Evolutionary conservation across 2,797 vertebrate genomes (phyloP).

Genomic region (Tapera naevia): DNA sequence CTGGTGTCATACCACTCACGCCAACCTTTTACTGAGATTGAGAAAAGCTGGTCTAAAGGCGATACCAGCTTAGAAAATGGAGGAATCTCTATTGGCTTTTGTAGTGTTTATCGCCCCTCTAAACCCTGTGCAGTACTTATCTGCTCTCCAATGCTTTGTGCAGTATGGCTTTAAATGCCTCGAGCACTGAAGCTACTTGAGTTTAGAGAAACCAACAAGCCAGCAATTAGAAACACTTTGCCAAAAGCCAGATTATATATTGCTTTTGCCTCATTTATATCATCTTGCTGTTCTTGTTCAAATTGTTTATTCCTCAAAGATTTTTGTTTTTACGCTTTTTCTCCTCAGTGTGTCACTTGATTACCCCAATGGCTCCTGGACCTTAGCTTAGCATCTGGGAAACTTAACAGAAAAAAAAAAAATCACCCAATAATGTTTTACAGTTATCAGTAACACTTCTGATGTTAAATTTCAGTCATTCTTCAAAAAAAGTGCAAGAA

Average conservation of each 20-base stretch:
- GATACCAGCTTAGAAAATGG: not conserved
- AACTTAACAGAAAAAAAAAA: not conserved
- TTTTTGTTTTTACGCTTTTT: not conserved
- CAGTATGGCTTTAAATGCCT: constrained; percentile 27
- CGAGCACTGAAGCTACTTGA: not conserved
- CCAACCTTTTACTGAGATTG: not conserved
- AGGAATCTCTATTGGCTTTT: not conserved
- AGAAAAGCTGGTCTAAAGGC: not conserved
- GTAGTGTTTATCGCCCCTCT: not conserved
- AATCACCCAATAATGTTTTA: not conserved
- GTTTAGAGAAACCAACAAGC: not conserved
- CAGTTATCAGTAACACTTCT: not conserved
- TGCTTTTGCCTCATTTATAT: constrained; percentile 26
- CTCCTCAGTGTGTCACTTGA: not conserved
- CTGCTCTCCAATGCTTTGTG: not conserved
- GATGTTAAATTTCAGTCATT: constrained; percentile 36
- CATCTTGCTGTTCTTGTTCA: not conserved
- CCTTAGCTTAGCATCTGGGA: not conserved
- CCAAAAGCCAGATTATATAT: constrained; percentile 3
- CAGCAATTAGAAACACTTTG: not conserved
- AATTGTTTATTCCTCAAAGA: constrained; percentile 13
- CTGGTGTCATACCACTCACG: not conserved
- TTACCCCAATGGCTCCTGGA: not conserved
- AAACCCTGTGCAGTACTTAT: not conserved
- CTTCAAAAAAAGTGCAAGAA: not conserved